These are phyloP conservation scores for Ephydatia muelleri DNA, from an alignment of 37 sponge, comb jelly and placozoan genomes.

Conservation along the genomic window DNA sequence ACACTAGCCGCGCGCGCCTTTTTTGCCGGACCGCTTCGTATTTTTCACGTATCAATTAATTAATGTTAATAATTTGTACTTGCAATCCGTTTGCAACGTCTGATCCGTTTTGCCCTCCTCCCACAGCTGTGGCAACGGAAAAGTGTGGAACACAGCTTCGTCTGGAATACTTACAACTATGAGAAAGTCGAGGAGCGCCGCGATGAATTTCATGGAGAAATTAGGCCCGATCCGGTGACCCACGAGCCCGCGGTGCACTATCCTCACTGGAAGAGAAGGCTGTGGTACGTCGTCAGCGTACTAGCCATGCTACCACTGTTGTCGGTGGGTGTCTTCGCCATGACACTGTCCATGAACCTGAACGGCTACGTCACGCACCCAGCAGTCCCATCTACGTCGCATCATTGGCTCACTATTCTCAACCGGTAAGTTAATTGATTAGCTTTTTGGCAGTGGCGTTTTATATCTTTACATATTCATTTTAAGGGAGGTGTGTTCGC, in stretches of 20 bases:
- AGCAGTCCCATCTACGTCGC: conserved; percentile 70
- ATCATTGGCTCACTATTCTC: conserved; percentile 51
- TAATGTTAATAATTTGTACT: background rate
- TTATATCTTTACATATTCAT: background rate
- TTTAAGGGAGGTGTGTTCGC: conserved; percentile 78
- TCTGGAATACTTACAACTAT: conserved; percentile 70
- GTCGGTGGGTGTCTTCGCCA: conserved; percentile 49
- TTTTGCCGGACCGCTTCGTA: conserved; percentile 16
- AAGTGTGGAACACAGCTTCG: conserved; percentile 42
- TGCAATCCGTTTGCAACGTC: background rate
- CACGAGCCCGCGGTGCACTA: conserved; percentile 26
- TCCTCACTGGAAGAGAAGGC: conserved; percentile 52
- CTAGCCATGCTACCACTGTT: conserved; percentile 64
- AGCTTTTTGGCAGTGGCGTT: background rate
- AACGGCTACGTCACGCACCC: conserved; percentile 70
- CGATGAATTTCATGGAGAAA: conserved; percentile 46
- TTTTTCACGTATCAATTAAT: background rate
- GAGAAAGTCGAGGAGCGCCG: conserved; percentile 36
- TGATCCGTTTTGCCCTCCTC: background rate
- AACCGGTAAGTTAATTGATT: conserved; percentile 53
- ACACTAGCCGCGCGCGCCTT: background rate
- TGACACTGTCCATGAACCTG: conserved; percentile 78
- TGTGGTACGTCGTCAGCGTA: conserved; percentile 64
- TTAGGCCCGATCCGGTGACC: conserved; percentile 48
- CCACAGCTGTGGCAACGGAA: conserved; percentile 63